Base-by-base conservation (phyloP, 2,888 invertebrate genomes). In the Lycocerus yunnanus region DNA sequence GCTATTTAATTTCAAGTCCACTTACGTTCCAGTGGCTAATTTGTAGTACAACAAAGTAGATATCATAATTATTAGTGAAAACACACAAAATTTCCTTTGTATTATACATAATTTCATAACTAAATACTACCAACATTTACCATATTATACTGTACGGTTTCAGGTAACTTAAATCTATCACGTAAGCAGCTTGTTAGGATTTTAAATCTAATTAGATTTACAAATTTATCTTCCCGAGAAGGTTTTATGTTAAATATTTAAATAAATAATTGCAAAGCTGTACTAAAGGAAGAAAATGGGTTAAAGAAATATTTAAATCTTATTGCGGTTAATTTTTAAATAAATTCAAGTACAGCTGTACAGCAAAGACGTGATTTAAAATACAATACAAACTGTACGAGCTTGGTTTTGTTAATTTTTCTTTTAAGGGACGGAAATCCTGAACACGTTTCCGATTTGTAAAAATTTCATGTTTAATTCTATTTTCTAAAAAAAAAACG, bases 281-380 rank as follows among this genome's bases (percentile, higher is more conserved):
- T 43, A 43, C 15, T 63, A 20, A 63, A 63, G 18, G 15, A 18
- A 63, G 18, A 66, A 20, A 66, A 13, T 14, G 15, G 27, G 13
- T 27, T 24, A 21, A 24, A 66, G 27, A 66, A 71, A 71, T 71
- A 71, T 71, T 71, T 71, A 71, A 71, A 71, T 24, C 71, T 71
- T 66, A 16, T 71, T 71, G 66, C 21, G 66, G 71, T 65, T 66
- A 71, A 71, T 71, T 71, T 60, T 71, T 66, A 66, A 71, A 71
- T 24, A 66, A 66, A 71, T 65, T 59, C 71, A 66, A 71, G 66
- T 66, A 24, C 43, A 43, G 43, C 43, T 43, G 58, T 71, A 14
- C 58, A 24, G 43, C 43, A 66, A 58, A 15, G 66, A 71, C 72
- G 72, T 72, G 72, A 72, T 72, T 72, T 72, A 67, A 72, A 72